A percentile compares a stretch with the other conserved stretches of the same genome.
phyloP scores from a whole-genome alignment of 2,888 invertebrate genomes.

The Apomyelois bistriatella region DNA sequence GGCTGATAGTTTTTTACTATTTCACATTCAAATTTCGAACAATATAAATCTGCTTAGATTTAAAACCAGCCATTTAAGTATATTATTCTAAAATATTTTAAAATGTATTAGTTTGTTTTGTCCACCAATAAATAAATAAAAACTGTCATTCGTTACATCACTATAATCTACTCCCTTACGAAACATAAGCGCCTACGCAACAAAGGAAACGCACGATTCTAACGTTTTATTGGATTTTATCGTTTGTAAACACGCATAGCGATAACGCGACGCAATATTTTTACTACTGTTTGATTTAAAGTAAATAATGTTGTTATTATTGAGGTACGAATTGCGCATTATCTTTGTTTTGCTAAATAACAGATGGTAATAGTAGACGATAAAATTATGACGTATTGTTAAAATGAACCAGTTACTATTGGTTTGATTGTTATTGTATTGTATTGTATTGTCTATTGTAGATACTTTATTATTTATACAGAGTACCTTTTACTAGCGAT shows the following conservation, averaged over 20 bases:
- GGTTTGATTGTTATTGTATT: no score
- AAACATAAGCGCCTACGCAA: not conserved
- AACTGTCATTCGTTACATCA: not conserved
- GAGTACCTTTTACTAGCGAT: no score
- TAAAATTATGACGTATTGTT: not conserved
- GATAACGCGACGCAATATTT: slow-evolving; percentile 1
- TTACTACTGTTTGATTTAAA: not conserved
- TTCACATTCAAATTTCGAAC: no score
- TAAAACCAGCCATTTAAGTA: no score
- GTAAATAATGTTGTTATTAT: not conserved
- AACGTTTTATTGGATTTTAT: slow-evolving; percentile 1
- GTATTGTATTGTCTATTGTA: no score
- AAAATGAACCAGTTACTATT: no score
- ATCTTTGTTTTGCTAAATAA: not conserved
- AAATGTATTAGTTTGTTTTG: no score
- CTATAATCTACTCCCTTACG: not conserved
- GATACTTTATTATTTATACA: no score
- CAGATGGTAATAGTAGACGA: not conserved
- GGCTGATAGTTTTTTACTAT: no score
- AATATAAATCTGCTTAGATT: no score
- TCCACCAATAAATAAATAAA: no score
- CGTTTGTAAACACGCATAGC: not conserved
- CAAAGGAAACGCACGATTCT: not conserved
- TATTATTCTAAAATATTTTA: no score
- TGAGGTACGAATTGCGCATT: not conserved